These are phyloP conservation scores for Lymantria monacha DNA, from an alignment of 2,888 invertebrate genomes.

Conservation along the genomic window DNA sequence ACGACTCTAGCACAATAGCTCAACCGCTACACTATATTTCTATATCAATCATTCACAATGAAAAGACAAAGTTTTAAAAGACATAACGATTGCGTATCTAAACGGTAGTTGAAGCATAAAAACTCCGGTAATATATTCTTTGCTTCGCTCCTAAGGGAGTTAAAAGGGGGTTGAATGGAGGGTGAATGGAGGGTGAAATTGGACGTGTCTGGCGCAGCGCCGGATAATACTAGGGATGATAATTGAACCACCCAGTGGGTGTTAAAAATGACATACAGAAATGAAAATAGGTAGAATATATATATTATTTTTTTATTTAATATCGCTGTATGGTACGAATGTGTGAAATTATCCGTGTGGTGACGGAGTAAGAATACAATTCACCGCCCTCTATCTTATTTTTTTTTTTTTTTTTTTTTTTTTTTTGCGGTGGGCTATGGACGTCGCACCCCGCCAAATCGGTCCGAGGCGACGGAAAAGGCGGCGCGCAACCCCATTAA, in stretches of 20 bases:
- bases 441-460: no score
- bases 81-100: neutral
- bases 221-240: constrained; percentile 31
- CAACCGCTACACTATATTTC: no score
- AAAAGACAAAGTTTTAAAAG: neutral
- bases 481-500: no score
- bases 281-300: constrained; percentile 17
- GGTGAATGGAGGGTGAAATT: constrained; percentile 25
- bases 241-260: constrained; percentile 27
- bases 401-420: no score
- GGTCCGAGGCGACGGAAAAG: no score
- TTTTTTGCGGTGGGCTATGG: no score
- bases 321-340: no score
- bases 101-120: constrained; percentile 16
- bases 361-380: no score
- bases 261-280: constrained; percentile 8
- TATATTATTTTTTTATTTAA: no score
- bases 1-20: no score
- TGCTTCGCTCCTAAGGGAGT: constrained; percentile 1
- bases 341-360: neutral
- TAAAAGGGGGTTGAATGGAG: neutral
- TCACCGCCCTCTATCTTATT: no score
- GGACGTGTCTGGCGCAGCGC: constrained; percentile 34
- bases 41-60: neutral
- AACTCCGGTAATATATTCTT: constrained; percentile 25